A percentile compares a stretch with the other conserved stretches of the same genome.
Conservation (phyloP, 2,797 vertebrate species). For the Cossypha polioptera region DNA sequence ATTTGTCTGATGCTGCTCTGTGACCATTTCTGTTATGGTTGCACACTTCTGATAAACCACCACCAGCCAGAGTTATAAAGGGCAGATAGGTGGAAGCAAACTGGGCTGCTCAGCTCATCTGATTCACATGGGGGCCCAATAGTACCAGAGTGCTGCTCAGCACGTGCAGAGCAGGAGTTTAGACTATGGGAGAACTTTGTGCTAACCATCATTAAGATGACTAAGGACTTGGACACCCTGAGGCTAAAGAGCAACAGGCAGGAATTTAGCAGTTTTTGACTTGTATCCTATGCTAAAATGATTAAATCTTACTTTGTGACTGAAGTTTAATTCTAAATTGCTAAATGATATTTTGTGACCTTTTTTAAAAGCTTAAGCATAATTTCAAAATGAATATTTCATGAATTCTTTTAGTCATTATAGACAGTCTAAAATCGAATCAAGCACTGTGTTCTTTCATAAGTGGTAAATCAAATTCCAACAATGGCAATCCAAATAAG, state of each 20-base stretch:
- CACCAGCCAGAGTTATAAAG: neutral
- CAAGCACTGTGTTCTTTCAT: neutral
- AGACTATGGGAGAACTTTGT: neutral
- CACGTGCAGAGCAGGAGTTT: neutral
- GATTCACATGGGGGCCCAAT: rapidly evolving
- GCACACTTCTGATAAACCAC: rapidly evolving
- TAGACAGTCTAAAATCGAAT: neutral
- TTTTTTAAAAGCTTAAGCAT: conserved; percentile 25
- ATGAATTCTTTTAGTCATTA: conserved; percentile 29
- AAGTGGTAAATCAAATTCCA: conserved; percentile 9
- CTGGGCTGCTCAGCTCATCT: neutral
- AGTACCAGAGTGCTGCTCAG: neutral
- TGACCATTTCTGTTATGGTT: neutral
- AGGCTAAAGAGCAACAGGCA: neutral
- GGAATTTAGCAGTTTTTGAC: neutral
- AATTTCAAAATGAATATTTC: conserved; percentile 37
- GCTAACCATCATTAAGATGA: neutral
- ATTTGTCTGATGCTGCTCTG: neutral
- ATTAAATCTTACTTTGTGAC: neutral
- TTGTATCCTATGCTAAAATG: neutral
- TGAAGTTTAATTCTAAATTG: conserved; percentile 8
- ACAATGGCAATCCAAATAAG: neutral
- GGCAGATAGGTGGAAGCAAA: neutral
- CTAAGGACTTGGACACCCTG: neutral
- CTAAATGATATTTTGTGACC: conserved; percentile 40